Percentiles rank a stretch among this genome's conserved stretches.
Evolutionary conservation across 2,888 invertebrate genomes (phyloP).

Genomic region (Blastobasis adustella): DNA sequence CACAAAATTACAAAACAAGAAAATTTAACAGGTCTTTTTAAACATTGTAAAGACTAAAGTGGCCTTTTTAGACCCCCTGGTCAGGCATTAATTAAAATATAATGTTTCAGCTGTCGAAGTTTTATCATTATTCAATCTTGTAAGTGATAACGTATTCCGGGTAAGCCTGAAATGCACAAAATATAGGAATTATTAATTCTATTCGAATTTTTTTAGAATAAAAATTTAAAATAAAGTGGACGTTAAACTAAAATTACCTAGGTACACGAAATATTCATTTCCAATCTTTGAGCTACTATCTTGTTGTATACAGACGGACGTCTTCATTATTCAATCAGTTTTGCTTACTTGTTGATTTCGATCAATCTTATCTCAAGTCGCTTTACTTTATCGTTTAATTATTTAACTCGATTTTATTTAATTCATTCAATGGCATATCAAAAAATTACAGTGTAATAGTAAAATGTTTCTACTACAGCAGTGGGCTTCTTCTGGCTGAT

Average conservation of each 20-base stretch:
- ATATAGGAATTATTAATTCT: not conserved
- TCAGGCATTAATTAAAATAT: not conserved
- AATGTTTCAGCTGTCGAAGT: not conserved
- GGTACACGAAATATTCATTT: not conserved
- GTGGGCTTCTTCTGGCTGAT: too few relatives aligned
- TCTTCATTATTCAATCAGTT: too few relatives aligned
- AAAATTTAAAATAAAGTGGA: not conserved
- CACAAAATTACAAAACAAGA: too few relatives aligned
- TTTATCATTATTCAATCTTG: constrained; percentile 74
- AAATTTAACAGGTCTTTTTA: not conserved
- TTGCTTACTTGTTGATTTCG: not conserved
- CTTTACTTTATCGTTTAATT: not conserved
- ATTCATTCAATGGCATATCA: not conserved
- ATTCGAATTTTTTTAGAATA: not conserved
- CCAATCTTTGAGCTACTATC: not conserved
- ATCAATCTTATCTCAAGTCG: not conserved
- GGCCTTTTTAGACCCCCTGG: too few relatives aligned
- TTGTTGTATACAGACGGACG: not conserved
- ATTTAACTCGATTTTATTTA: not conserved
- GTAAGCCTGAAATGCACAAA: constrained; percentile 81
- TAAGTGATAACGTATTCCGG: constrained; percentile 96
- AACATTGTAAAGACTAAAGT: not conserved
- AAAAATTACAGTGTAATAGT: too few relatives aligned
- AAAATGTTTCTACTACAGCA: too few relatives aligned
- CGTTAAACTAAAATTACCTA: not conserved